phyloP scores from a whole-genome alignment of 2,888 invertebrate genomes.

The Dermolepida albohirtum region DNA sequence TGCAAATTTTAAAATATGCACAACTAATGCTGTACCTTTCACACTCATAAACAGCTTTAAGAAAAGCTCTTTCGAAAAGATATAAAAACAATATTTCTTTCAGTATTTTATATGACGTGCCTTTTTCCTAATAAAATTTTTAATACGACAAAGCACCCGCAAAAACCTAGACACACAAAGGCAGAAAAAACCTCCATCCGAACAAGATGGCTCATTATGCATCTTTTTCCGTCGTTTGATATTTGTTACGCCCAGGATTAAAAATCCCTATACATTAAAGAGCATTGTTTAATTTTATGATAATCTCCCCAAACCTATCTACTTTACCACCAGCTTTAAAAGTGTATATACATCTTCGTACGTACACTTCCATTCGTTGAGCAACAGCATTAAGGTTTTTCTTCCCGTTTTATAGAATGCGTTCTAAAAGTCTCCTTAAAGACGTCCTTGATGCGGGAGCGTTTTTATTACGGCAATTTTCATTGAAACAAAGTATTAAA shows the following conservation, averaged over 20 bases:
- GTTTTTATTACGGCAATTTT: slow-evolving; percentile 48
- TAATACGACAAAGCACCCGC: slow-evolving; percentile 8
- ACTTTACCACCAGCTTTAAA: slow-evolving; percentile 6
- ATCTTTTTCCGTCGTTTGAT: slow-evolving; percentile 29
- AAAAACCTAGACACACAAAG: slow-evolving; percentile 20
- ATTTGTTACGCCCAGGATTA: slow-evolving; percentile 29
- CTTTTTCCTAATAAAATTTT: slow-evolving; percentile 23
- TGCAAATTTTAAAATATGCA: too few relatives aligned
- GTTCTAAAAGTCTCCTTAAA: too few relatives aligned
- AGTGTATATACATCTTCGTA: neutral
- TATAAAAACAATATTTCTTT: too few relatives aligned
- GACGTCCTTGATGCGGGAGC: slow-evolving; percentile 14
- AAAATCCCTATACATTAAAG: slow-evolving; percentile 38
- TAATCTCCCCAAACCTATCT: slow-evolving; percentile 16
- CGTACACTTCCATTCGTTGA: neutral
- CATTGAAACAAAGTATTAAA: slow-evolving; percentile 50
- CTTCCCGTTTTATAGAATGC: neutral
- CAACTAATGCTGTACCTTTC: too few relatives aligned
- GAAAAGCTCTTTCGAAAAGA: too few relatives aligned
- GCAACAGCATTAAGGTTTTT: slow-evolving; percentile 3
- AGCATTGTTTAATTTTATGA: slow-evolving; percentile 42
- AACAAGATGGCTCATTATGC: slow-evolving; percentile 28
- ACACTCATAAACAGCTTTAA: too few relatives aligned
- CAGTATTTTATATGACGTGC: too few relatives aligned
- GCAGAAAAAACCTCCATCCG: slow-evolving; percentile 1